Base-by-base conservation (phyloP, 1,140 invertebrate species). In the Nasonia giraulti region DNA sequence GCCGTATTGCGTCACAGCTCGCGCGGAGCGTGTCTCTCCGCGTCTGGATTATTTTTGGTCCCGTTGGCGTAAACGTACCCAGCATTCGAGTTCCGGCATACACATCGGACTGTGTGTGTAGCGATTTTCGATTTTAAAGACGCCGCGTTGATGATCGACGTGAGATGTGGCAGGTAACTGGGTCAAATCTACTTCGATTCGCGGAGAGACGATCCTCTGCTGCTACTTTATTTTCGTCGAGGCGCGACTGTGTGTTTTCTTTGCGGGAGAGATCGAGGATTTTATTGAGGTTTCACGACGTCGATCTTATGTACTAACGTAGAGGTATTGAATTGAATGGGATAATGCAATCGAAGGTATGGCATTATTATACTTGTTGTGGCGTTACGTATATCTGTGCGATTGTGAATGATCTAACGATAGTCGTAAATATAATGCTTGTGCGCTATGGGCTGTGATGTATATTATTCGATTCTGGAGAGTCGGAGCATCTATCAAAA, bases 151-250 rank as follows among this genome's bases (percentile, higher is more conserved):
- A 44, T 44, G 40, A 44, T 44, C 40, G 40, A 44, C 27, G 12
- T 11, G 69, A 73, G 69, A 73, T 31, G 4, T 27, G 76, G 78
- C 80, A 87, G 84, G 87, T 88, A 86, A 73, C 69, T 73, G 27
- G n/a, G 69, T 31, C 69, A 37, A 50, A 74, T 75, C 73, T 86
- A 87, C 33, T 37, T 3, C 85, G 85, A 87, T 81, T 82, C 55
- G 55, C 55, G 55, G 6, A 17, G 55, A 62, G 55, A 62, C 55
- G 55, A 44, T 44, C 40, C 6, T 62, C 17, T 62, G 17, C 55
- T 62, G 27, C 27, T 27, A 27, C 27, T 62, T 62, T 62, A 62
- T 62, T 62, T 62, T 62, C 20, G 55, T 62, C 55, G 55, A 62
- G 55, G 20, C 5, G 20, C 5, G 11, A 12, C 47, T 17, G 47